A percentile compares a stretch with the other conserved stretches of the same genome.
These are phyloP conservation scores for Halcyon smyrnensis DNA, from an alignment of 2,797 vertebrate species.

Conservation along the genomic window DNA sequence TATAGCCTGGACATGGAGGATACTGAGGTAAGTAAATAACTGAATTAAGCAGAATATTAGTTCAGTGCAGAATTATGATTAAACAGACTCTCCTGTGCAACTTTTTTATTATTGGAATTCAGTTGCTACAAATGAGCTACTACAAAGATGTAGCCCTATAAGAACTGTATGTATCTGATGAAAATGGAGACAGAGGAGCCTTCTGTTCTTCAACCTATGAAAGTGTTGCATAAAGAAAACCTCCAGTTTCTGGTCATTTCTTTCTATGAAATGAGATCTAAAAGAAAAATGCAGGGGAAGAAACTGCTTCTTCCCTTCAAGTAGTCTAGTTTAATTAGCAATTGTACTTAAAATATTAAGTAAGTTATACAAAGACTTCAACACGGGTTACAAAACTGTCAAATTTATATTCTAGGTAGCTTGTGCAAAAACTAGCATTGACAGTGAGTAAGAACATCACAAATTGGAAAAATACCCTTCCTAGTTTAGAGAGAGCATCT, in stretches of 20 bases:
- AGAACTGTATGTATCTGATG: background rate
- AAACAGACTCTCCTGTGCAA: background rate
- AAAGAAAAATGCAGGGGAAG: background rate
- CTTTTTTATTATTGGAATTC: background rate
- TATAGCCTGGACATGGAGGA: background rate
- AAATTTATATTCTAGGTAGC: background rate
- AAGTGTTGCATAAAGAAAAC: background rate
- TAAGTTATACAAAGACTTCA: background rate
- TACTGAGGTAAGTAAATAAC: background rate
- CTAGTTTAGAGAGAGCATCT: background rate
- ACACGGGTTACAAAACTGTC: background rate
- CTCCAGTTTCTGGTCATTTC: background rate
- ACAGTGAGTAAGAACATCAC: background rate
- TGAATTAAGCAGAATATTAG: background rate
- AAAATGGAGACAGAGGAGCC: background rate
- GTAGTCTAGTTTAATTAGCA: background rate
- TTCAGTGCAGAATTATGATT: background rate
- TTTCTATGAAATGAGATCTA: background rate
- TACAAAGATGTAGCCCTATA: background rate
- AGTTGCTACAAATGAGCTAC: background rate
- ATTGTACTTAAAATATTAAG: background rate
- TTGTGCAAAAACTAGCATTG: background rate
- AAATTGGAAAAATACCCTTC: background rate
- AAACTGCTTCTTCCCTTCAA: background rate
- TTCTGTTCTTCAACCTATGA: background rate